phyloP scores from a whole-genome alignment of 37 sponge, comb jelly and placozoan species.

The Hormiphora californensis region DNA sequence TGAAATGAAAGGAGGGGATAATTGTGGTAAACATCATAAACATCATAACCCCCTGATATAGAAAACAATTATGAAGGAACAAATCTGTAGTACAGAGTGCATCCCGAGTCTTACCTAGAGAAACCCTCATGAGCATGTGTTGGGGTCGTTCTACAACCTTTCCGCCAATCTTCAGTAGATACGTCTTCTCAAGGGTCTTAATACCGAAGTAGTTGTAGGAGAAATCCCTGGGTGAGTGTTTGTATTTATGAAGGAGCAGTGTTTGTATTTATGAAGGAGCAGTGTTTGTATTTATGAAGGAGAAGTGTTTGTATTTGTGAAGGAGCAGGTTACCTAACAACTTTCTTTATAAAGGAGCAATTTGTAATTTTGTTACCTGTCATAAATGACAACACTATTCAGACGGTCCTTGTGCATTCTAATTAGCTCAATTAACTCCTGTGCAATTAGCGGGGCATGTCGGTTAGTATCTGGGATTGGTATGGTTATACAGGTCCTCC shows the following conservation, averaged over 20 bases:
- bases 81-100: too few species aligned
- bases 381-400: constrained; percentile 91
- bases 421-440: constrained; percentile 70
- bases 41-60: neutral
- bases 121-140: constrained; percentile 97
- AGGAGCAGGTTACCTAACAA: too few species aligned
- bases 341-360: too few species aligned
- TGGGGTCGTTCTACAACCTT: constrained; percentile 98
- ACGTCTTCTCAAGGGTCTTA: constrained; percentile 96
- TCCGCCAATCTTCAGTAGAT: constrained; percentile 84
- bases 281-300: too few species aligned
- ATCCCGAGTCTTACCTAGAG: constrained; percentile 70
- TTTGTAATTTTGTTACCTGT: constrained; percentile 55
- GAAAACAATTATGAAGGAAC: neutral
- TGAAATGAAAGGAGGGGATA: neutral
- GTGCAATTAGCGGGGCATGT: constrained; percentile 81
- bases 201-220: constrained; percentile 93
- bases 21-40: neutral
- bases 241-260: too few species aligned
- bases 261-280: too few species aligned
- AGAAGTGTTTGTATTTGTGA: too few species aligned
- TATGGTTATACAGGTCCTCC: constrained; percentile 78
- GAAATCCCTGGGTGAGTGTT: constrained; percentile 67
- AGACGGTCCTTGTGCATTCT: constrained; percentile 66
- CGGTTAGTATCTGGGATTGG: constrained; percentile 68